Conservation (phyloP, 2,888 invertebrate species). For the Drosophila kambysellisi region DNA sequence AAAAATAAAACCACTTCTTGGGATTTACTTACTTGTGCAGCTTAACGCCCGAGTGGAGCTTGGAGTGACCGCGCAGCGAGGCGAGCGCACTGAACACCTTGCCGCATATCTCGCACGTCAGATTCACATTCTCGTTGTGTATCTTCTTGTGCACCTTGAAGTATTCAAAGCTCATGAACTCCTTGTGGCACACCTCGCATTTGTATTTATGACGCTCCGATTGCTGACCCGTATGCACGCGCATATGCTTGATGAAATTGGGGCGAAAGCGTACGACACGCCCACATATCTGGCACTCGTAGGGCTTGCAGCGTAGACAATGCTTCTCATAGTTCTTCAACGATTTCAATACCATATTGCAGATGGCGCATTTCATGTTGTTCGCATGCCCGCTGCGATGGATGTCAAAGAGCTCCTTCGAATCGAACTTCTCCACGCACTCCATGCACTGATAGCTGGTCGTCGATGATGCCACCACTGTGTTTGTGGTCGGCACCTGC, state of each 20-base stretch:
- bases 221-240: constrained; percentile 84
- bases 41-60: constrained; percentile 85
- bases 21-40: constrained; percentile 83
- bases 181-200: constrained; percentile 87
- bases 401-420: constrained; percentile 84
- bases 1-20: neutral
- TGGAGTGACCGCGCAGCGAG: constrained; percentile 84
- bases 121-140: constrained; percentile 86
- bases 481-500: constrained; percentile 31
- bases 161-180: constrained; percentile 87
- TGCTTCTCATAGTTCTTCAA: constrained; percentile 85
- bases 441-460: constrained; percentile 82
- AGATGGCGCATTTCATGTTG: constrained; percentile 85
- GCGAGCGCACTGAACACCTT: constrained; percentile 86
- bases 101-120: constrained; percentile 86
- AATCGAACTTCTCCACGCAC: constrained; percentile 84
- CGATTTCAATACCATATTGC: constrained; percentile 85
- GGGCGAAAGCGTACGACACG: constrained; percentile 85
- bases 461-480: constrained; percentile 44
- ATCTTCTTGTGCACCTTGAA: constrained; percentile 87
- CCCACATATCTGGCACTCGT: constrained; percentile 85
- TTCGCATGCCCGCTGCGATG: constrained; percentile 85
- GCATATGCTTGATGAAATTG: constrained; percentile 85
- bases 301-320: constrained; percentile 85
- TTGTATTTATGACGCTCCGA: constrained; percentile 86